A percentile compares a stretch with the other conserved stretches of the same genome.
These are phyloP conservation scores for Agrotis segetum DNA, from an alignment of 2,888 invertebrate genomes.

Conservation along the genomic window DNA sequence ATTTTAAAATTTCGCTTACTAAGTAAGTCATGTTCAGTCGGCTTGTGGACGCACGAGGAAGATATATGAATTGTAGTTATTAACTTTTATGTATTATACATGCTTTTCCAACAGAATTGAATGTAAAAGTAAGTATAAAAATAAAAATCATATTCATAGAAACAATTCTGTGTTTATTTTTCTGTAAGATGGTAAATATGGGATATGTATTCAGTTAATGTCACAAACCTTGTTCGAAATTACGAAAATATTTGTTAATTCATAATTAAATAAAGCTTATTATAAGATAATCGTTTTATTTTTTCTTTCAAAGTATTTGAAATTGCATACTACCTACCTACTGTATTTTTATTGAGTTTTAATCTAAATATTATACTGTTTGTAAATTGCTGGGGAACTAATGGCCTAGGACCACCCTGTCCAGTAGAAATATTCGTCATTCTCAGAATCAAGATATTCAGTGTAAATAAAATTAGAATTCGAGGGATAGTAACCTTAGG, in stretches of 20 bases:
- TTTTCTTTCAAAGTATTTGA: conserved; percentile 35
- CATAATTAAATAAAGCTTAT: conserved; percentile 91
- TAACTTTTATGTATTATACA: conserved; percentile 90
- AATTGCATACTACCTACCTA: neutral
- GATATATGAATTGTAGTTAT: conserved; percentile 86
- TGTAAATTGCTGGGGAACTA: too few relatives aligned
- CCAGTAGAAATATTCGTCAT: too few relatives aligned
- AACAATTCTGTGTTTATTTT: conserved; percentile 90
- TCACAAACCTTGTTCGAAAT: conserved; percentile 90
- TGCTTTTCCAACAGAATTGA: conserved; percentile 89
- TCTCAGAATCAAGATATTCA: too few relatives aligned
- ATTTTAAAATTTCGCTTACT: conserved; percentile 88
- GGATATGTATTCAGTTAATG: conserved; percentile 90
- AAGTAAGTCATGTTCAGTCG: conserved; percentile 86
- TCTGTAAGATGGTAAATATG: conserved; percentile 86
- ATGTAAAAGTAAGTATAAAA: conserved; percentile 89
- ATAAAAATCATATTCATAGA: conserved; percentile 89
- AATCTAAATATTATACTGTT: too few relatives aligned
- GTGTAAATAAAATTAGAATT: too few relatives aligned
- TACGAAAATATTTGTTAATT: conserved; percentile 91
- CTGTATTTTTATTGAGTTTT: neutral
- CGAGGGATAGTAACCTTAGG: too few relatives aligned
- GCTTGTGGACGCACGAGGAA: conserved; percentile 85
- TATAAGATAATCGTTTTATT: conserved; percentile 90
- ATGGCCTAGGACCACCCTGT: too few relatives aligned